Percentiles rank a stretch among this genome's conserved stretches.
Evolutionary conservation across 2,113 vertebrate genomes (phyloP).

Genomic region (Cacatua alba): DNA sequence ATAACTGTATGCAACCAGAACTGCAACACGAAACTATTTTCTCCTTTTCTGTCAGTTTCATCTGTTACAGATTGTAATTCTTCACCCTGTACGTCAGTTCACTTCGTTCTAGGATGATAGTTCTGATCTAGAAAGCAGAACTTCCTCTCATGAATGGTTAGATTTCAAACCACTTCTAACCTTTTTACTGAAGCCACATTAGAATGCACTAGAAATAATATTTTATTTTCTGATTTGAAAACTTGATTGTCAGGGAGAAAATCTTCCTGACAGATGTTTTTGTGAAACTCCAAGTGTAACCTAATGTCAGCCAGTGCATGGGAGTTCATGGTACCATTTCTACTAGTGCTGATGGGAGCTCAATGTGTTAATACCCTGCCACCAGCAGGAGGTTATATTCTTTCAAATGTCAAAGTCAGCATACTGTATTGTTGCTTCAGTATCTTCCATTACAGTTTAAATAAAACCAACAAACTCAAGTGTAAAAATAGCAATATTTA

Average conservation of each 20-base stretch:
- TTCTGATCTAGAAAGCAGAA: not conserved
- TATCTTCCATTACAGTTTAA: constrained; percentile 6
- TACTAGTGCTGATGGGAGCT: not conserved
- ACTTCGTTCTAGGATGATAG: not conserved
- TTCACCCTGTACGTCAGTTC: not conserved
- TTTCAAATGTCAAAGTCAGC: constrained; percentile 1
- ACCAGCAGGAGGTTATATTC: constrained; percentile 1
- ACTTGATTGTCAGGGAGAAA: not conserved
- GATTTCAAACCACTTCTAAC: not conserved
- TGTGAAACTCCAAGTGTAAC: not conserved
- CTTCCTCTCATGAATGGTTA: constrained; percentile 14
- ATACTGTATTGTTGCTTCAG: constrained; percentile 4
- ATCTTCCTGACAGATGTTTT: not conserved
- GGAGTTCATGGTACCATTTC: not conserved
- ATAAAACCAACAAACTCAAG: not conserved
- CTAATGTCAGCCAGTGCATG: not conserved
- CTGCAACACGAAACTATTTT: constrained; percentile 19
- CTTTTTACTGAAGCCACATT: constrained; percentile 39
- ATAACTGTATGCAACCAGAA: not conserved
- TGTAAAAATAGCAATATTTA: constrained; percentile 63
- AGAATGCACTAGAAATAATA: constrained; percentile 17
- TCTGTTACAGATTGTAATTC: not conserved
- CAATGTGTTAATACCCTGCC: not conserved
- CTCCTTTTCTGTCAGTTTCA: constrained; percentile 10
- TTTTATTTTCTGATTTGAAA: constrained; percentile 14